phyloP scores from a whole-genome alignment of 1,140 invertebrate genomes.

The Linepithema humile region DNA sequence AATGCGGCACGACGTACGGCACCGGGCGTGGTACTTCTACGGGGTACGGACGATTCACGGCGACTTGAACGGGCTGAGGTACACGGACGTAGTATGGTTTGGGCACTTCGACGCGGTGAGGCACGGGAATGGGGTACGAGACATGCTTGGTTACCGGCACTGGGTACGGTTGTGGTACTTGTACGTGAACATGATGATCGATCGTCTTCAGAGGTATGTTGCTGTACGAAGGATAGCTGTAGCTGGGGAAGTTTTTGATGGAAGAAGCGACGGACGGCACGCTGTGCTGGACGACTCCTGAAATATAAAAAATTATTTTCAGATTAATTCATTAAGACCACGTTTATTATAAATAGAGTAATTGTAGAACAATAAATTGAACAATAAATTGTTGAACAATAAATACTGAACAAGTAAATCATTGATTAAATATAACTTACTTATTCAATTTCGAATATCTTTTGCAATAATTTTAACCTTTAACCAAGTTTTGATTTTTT shows the following conservation, averaged over 20 bases:
- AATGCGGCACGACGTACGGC: conserved; percentile 9
- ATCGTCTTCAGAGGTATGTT: background rate
- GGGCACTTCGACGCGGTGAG: conserved; percentile 8
- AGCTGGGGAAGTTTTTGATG: background rate
- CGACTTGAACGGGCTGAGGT: conserved; percentile 1
- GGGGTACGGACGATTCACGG: conserved; percentile 7
- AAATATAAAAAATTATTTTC: background rate
- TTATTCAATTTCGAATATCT: background rate
- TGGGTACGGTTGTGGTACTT: conserved; percentile 36
- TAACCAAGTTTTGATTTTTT: background rate
- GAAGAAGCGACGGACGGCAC: background rate
- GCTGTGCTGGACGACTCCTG: background rate
- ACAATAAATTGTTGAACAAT: too few species aligned
- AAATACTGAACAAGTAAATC: background rate
- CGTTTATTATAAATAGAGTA: background rate
- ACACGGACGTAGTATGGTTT: conserved; percentile 20
- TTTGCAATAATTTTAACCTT: background rate
- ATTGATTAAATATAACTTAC: background rate
- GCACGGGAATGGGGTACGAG: background rate
- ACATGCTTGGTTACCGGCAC: conserved; percentile 40
- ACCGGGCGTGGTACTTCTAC: conserved; percentile 8
- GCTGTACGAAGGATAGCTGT: background rate
- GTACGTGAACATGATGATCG: background rate
- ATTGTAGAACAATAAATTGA: background rate
- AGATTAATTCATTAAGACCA: background rate